phyloP scores from a whole-genome alignment of 2,797 vertebrate species.

The Alectoris magna region DNA sequence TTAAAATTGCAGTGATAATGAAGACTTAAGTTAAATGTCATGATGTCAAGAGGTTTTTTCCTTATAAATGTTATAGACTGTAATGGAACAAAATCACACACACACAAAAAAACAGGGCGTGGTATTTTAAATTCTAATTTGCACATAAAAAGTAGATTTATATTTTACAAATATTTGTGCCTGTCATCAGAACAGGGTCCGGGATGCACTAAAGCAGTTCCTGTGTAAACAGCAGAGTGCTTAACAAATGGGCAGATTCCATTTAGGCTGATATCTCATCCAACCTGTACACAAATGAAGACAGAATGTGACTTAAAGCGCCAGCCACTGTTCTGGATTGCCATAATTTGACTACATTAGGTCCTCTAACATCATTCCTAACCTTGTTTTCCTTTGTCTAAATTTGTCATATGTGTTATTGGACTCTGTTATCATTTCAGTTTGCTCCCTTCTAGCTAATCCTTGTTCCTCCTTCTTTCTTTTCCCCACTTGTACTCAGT shows the following conservation, averaged over 20 bases:
- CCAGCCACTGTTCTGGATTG: neutral
- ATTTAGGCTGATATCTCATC: neutral
- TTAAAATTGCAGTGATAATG: neutral
- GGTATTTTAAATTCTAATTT: neutral
- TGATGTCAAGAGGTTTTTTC: neutral
- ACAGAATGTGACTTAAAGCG: neutral
- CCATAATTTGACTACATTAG: constrained; percentile 5
- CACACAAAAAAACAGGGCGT: neutral
- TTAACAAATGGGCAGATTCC: neutral
- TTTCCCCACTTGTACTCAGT: neutral
- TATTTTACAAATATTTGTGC: neutral
- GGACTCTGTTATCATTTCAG: neutral
- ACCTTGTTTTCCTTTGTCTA: neutral
- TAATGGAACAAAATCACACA: neutral
- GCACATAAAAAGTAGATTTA: neutral
- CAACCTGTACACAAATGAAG: neutral
- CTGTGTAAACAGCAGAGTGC: neutral
- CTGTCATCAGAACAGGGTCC: neutral
- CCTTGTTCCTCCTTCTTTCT: neutral
- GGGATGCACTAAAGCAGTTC: neutral
- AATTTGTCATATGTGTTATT: neutral
- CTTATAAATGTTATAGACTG: neutral
- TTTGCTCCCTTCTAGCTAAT: neutral
- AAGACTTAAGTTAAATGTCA: neutral
- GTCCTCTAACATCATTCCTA: neutral